Base-by-base conservation (phyloP, 2,113 vertebrate genomes). In the Zosterops hypoxanthus region DNA sequence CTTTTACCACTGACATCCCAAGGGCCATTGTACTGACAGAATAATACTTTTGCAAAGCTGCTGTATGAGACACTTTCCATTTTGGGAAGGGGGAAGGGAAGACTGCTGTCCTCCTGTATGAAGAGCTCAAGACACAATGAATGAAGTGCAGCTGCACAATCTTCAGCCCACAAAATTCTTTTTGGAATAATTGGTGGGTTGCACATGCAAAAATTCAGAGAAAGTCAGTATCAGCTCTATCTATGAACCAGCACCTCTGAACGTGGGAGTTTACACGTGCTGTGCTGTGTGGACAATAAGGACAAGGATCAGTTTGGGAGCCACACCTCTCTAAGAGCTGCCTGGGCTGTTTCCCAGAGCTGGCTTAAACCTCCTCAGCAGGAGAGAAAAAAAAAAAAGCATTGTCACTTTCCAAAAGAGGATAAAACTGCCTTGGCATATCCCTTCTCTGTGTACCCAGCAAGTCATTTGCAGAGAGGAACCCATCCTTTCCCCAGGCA, bases 1-100 rank as follows among this genome's bases (percentile, higher is more conserved):
- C 82, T 95, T 95, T 92, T 96, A 86, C 91, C 94, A 86, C 18
- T 94, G 95, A 96, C 91, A 96, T 97, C 95, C 92, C 96, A 97
- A 98, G 97, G 97, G 94, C 87, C 93, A 23, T 68, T 88, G 75
- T 75, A 91, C 88, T 94, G 94, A 95, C 84, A 96, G 94, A 96
- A 94, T 91, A 96, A 96, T 94, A 68, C 31, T 68, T 25, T 88
- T 76, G 70, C 88, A 90, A 47, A 88, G 79, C 52, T 64, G 64
- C 55, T n/a, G 26, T 65, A 79, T 33, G 52, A 82, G 79, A 76
- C 73, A 63, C 90, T 95, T 94, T 96, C 50, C 25, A 92, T 85
- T 78, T 60, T 14, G 89, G 63, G 41, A n/a, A 63, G 59, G 66
- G 72, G 50, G 82, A 71, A 42, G 94, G 85, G 82, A 71, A 19